Evolutionary conservation across 2,797 vertebrate species (phyloP).

Genomic region (Mycteria americana): DNA sequence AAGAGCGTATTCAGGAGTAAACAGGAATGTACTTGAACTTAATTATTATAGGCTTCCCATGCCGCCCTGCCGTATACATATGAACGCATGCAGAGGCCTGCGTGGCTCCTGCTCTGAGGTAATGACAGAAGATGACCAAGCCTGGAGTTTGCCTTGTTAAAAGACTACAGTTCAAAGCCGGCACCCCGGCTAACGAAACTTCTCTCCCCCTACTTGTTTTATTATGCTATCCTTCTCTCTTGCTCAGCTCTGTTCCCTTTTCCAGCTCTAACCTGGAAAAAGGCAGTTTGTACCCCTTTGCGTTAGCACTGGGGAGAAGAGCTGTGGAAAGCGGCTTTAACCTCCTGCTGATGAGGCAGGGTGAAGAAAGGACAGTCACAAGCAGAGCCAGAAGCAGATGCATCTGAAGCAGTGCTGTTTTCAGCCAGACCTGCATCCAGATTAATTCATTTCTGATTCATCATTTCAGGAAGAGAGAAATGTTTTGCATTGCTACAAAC

Average conservation of each 20-base stretch:
- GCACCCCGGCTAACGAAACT: neutral
- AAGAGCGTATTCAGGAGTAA: neutral
- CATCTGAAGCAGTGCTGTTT: neutral
- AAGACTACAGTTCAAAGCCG: slow-evolving; percentile 1
- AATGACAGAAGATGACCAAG: neutral
- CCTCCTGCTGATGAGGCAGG: neutral
- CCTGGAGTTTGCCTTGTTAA: neutral
- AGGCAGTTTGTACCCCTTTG: neutral
- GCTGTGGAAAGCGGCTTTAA: neutral
- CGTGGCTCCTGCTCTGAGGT: neutral
- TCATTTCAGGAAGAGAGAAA: neutral
- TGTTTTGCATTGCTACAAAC: neutral
- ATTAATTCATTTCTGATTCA: neutral
- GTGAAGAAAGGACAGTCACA: neutral
- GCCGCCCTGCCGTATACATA: neutral
- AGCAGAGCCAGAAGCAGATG: neutral
- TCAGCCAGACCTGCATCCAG: neutral
- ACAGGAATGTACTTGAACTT: slow-evolving; percentile 17
- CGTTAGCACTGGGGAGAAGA: neutral
- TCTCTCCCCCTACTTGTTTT: neutral
- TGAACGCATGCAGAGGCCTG: neutral
- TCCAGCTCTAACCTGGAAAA: neutral
- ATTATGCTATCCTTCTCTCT: neutral
- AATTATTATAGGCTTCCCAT: slow-evolving; percentile 10
- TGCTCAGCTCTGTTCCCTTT: neutral